Evolutionary conservation across 2,113 vertebrate genomes (phyloP).

Genomic region (Oreochromis tanganicae): DNA sequence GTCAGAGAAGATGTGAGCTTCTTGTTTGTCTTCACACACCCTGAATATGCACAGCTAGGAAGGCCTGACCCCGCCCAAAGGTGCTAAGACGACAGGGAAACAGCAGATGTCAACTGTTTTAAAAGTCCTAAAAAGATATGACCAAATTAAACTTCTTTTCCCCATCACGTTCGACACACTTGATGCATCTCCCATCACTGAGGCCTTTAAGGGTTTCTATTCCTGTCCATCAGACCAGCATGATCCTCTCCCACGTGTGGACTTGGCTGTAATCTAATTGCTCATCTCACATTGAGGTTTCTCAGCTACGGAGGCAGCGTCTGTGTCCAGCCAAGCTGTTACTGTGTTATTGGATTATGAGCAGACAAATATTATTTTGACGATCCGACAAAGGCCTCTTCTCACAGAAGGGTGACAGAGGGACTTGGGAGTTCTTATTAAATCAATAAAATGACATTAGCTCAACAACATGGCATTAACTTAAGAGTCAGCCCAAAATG

Average conservation of each 20-base stretch:
- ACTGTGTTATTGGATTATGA: constrained; percentile 57
- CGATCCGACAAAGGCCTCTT: constrained; percentile 9
- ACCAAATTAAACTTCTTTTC: background rate
- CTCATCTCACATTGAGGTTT: constrained; percentile 22
- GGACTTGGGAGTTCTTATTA: background rate
- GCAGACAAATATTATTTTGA: constrained; percentile 15
- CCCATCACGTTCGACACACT: background rate
- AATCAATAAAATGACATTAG: constrained; percentile 25
- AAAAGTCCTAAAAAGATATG: background rate
- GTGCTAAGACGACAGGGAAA: background rate
- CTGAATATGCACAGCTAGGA: background rate
- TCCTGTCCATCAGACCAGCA: constrained; percentile 16
- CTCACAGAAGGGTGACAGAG: background rate
- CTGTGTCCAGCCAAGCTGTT: constrained; percentile 32
- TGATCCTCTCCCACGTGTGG: constrained; percentile 9
- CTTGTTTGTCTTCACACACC: background rate
- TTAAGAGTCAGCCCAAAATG: background rate
- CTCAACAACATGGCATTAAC: background rate
- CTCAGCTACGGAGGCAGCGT: background rate
- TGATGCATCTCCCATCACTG: background rate
- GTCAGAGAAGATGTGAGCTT: background rate
- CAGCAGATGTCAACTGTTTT: background rate
- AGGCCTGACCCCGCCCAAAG: background rate
- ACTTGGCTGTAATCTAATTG: constrained; percentile 45
- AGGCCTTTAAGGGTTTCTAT: constrained; percentile 14